Evolutionary conservation across 2,797 vertebrate genomes (phyloP).

Genomic region (Leucoraja ocellata): DNA sequence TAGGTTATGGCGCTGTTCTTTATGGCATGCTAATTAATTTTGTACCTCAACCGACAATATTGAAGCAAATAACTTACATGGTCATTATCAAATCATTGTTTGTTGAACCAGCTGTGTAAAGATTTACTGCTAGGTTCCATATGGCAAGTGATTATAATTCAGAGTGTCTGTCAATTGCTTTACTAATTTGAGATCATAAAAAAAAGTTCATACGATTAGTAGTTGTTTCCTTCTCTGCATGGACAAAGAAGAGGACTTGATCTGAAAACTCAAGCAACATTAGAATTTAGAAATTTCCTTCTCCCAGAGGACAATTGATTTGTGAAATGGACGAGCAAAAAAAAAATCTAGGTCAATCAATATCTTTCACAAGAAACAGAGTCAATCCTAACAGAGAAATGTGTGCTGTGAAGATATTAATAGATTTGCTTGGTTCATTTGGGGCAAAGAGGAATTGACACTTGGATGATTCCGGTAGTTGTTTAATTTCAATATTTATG

Average conservation of each 20-base stretch:
- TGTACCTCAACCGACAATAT: not conserved
- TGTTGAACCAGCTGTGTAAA: not conserved
- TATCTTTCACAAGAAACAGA: not conserved
- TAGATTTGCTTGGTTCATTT: not conserved
- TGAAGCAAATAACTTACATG: not conserved
- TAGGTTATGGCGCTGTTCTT: not conserved
- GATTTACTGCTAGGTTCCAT: too few species aligned
- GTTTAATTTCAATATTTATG: not conserved
- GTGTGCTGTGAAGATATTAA: not conserved
- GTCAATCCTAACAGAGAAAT: not conserved
- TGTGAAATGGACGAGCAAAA: not conserved
- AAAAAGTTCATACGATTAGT: not conserved
- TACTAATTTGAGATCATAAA: not conserved
- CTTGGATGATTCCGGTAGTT: not conserved
- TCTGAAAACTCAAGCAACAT: constrained; percentile 2
- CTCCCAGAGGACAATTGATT: not conserved
- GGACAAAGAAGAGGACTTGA: not conserved
- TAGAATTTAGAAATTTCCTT: not conserved
- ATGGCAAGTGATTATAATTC: not conserved
- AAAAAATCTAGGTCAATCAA: constrained; percentile 25
- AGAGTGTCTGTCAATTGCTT: not conserved
- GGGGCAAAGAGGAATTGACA: not conserved
- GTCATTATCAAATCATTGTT: not conserved
- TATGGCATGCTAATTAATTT: not conserved
- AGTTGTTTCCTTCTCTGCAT: not conserved